These are phyloP conservation scores for Eurytoma adleriae DNA, from an alignment of 2,888 invertebrate genomes.

Conservation along the genomic window DNA sequence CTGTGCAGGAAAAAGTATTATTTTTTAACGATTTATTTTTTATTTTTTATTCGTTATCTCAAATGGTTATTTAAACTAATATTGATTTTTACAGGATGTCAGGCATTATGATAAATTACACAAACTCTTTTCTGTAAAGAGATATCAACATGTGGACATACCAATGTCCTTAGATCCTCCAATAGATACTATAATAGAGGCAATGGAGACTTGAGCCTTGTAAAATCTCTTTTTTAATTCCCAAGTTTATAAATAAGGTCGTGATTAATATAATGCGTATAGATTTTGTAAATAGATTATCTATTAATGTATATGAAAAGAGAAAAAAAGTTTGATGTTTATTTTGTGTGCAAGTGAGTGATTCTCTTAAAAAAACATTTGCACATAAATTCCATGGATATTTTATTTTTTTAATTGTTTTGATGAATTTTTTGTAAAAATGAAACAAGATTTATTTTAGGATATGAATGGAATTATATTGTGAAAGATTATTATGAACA, in stretches of 20 bases:
- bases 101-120: conserved; percentile 86
- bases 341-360: background rate
- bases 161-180: conserved; percentile 80
- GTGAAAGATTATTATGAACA: no score
- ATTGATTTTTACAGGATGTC: conserved; percentile 79
- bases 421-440: no score
- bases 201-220: conserved; percentile 68
- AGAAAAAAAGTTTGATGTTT: background rate
- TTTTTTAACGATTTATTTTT: conserved; percentile 12
- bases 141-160: conserved; percentile 76
- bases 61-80: background rate
- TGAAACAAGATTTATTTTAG: no score
- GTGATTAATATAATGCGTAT: background rate
- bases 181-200: conserved; percentile 69
- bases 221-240: conserved; percentile 16
- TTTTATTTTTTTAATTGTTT: no score
- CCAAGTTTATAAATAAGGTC: conserved; percentile 29
- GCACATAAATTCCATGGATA: no score
- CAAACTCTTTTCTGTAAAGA: conserved; percentile 80
- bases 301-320: background rate
- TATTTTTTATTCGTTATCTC: background rate
- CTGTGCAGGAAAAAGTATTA: conserved; percentile 85
- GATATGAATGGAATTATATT: no score
- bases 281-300: background rate
- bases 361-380: no score